phyloP scores from a whole-genome alignment of 2,888 invertebrate genomes.

The Scaeva pyrastri region DNA sequence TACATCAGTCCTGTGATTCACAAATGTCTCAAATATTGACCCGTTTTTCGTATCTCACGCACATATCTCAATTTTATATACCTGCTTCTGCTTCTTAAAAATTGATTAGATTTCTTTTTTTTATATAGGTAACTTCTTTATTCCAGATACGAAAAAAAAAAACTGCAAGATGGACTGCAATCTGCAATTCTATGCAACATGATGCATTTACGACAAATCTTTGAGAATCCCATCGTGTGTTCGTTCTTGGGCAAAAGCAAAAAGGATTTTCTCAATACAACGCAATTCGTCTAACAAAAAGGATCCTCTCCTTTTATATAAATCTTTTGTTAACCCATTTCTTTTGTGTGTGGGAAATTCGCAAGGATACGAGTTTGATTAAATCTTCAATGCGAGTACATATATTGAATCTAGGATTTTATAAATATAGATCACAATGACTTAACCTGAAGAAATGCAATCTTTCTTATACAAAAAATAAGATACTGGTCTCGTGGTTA shows the following conservation, averaged over 20 bases:
- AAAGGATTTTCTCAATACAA: conserved; percentile 50
- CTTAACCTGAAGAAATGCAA: conserved; percentile 40
- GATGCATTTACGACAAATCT: conserved; percentile 27
- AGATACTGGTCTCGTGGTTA: conserved; percentile 19
- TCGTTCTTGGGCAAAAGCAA: conserved; percentile 36
- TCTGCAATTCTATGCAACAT: conserved; percentile 72
- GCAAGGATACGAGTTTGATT: conserved; percentile 74
- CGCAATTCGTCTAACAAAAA: conserved; percentile 40
- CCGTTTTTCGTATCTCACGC: background rate
- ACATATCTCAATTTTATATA: conserved; percentile 7
- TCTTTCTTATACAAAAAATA: background rate
- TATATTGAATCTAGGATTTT: conserved; percentile 55
- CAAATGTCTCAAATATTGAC: conserved; percentile 1
- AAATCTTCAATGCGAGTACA: no score
- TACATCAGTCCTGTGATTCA: no score
- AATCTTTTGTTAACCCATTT: conserved; percentile 75
- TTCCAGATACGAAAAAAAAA: conserved; percentile 7
- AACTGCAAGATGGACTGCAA: conserved; percentile 70
- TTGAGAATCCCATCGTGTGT: conserved; percentile 46
- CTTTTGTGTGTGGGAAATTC: conserved; percentile 58
- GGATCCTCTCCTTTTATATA: conserved; percentile 57
- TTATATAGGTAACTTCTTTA: background rate
- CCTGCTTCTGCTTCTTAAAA: conserved; percentile 47
- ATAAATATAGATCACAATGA: conserved; percentile 44
- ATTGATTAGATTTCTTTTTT: conserved; percentile 49